Evolutionary conservation across 2,113 vertebrate species (phyloP).

Genomic region (Menidia beryllina): DNA sequence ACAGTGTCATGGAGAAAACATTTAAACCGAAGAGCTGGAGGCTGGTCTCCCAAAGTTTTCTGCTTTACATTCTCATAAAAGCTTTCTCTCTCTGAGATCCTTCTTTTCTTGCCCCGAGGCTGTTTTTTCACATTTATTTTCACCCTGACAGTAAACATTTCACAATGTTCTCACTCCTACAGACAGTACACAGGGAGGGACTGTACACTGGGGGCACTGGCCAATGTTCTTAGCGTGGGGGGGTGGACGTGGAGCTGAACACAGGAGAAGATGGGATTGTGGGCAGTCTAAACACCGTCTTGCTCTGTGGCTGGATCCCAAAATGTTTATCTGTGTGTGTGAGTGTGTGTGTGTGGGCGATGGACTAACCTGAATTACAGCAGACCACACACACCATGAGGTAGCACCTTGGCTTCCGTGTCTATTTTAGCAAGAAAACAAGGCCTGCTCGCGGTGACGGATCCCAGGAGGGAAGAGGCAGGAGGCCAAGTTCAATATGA

Average conservation of each 20-base stretch:
- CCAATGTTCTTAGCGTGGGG: constrained; percentile 30
- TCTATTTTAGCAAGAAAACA: constrained; percentile 48
- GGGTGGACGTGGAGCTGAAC: constrained; percentile 25
- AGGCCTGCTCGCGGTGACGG: constrained; percentile 38
- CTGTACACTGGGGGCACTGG: constrained; percentile 43
- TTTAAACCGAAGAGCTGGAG: constrained; percentile 23
- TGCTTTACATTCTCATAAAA: constrained; percentile 25
- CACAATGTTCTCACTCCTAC: constrained; percentile 32
- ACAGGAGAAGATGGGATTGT: constrained; percentile 58
- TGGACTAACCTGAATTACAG: constrained; percentile 47
- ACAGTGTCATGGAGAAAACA: constrained; percentile 25
- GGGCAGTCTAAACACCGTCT: constrained; percentile 73
- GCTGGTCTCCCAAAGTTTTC: constrained; percentile 15
- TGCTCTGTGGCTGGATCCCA: constrained; percentile 69
- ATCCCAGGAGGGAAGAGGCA: constrained; percentile 34
- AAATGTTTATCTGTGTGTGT: constrained; percentile 59
- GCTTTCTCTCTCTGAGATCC: constrained; percentile 11
- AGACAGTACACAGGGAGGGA: constrained; percentile 52
- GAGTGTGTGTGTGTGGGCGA: constrained; percentile 43
- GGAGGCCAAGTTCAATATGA: neutral
- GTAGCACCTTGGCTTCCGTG: constrained; percentile 54
- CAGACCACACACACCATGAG: constrained; percentile 68
- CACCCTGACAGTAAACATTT: constrained; percentile 59
- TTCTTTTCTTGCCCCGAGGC: constrained; percentile 20
- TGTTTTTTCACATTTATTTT: constrained; percentile 44